These are phyloP conservation scores for Agrypnus murinus DNA, from an alignment of 2,888 invertebrate species.

Conservation along the genomic window DNA sequence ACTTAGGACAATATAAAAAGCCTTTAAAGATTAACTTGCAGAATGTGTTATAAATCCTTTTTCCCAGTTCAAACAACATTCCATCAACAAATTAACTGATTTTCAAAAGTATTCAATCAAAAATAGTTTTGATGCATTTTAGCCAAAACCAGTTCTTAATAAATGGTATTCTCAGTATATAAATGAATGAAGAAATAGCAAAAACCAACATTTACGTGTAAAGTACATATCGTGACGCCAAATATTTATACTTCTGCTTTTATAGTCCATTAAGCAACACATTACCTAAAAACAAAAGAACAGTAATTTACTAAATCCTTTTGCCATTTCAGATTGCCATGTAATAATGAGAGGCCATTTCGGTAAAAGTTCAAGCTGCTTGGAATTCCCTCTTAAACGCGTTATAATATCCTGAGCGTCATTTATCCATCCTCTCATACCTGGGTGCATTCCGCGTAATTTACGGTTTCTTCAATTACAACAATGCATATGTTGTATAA, in stretches of 20 bases:
- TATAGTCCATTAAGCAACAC: slow-evolving; percentile 6
- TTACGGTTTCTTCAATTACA: neutral
- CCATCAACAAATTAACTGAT: no score
- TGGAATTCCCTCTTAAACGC: neutral
- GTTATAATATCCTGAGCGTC: neutral
- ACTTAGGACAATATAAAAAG: no score
- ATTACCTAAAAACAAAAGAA: neutral
- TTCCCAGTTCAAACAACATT: no score
- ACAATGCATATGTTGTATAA: slow-evolving; percentile 21
- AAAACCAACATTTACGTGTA: neutral
- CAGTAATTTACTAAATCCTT: neutral
- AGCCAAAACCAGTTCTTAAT: no score
- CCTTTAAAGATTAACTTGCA: no score
- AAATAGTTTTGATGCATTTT: no score
- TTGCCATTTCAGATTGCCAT: neutral
- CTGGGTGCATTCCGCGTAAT: neutral
- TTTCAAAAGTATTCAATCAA: no score
- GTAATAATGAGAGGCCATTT: neutral
- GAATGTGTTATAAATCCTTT: no score
- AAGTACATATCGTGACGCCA: neutral
- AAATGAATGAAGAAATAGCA: no score
- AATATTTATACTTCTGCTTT: neutral
- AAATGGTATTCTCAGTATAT: no score
- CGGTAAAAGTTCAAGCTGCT: neutral
- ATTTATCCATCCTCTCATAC: neutral